Conservation (phyloP, 2,797 vertebrate genomes). For the Pseudotriccus pelzelni region DNA sequence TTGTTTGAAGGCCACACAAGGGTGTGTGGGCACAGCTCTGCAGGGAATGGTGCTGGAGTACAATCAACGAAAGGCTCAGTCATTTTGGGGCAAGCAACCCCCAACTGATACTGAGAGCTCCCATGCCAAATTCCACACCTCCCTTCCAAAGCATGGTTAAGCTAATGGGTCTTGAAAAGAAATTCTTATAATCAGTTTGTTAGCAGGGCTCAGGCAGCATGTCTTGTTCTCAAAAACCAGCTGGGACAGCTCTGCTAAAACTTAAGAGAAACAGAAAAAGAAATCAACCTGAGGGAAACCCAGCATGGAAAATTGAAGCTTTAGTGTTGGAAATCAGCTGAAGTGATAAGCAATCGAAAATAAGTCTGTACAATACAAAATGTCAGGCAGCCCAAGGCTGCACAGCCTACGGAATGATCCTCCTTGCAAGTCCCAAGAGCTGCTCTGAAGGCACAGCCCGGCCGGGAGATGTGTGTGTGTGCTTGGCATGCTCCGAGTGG, state of each 20-base stretch:
- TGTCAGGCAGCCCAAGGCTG: slow-evolving; percentile 22
- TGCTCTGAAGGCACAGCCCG: neutral
- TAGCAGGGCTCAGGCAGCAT: neutral
- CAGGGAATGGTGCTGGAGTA: neutral
- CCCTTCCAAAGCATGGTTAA: neutral
- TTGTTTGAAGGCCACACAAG: neutral
- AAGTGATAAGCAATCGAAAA: slow-evolving; percentile 14
- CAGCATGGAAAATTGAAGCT: slow-evolving; percentile 54
- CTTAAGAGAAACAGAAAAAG: neutral
- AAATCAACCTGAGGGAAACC: slow-evolving; percentile 39
- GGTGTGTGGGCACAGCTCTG: neutral
- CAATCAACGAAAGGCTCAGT: neutral
- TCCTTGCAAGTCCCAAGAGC: neutral
- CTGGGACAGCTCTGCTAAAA: slow-evolving; percentile 32
- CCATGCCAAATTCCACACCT: neutral
- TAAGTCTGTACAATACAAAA: neutral
- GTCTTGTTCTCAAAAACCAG: slow-evolving; percentile 31
- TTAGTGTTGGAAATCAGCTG: slow-evolving; percentile 5
- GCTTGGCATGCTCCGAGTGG: rapidly evolving
- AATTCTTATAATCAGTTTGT: slow-evolving; percentile 1
- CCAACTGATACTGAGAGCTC: neutral
- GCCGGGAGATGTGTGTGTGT: neutral
- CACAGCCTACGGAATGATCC: neutral
- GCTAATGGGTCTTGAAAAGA: slow-evolving; percentile 32
- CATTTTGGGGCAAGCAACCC: neutral